Conservation (phyloP, 2,113 vertebrate species). For the Aythya baeri region DNA sequence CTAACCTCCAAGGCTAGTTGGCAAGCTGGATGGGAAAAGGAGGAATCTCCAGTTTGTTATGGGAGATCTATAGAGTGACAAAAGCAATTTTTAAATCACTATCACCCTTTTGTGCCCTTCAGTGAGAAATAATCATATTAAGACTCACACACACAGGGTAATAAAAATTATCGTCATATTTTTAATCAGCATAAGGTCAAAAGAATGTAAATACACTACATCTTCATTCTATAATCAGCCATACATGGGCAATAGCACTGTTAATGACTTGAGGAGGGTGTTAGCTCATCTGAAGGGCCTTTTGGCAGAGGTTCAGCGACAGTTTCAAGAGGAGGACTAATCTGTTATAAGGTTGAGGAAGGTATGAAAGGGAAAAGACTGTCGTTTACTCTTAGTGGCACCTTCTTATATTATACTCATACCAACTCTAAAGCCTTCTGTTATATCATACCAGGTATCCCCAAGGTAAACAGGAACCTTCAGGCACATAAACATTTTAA, state of each 20-base stretch:
- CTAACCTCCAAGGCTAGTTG: not conserved
- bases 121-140: not conserved
- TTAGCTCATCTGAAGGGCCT: not conserved
- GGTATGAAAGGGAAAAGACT: not conserved
- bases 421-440: not conserved
- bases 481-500: not conserved
- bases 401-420: not conserved
- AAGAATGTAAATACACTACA: not conserved
- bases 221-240: not conserved
- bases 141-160: not conserved
- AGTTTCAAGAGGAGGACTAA: no score
- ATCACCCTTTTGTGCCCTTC: not conserved
- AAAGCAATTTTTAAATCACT: not conserved
- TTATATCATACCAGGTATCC: not conserved
- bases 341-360: no score
- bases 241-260: no score
- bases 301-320: not conserved
- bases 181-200: not conserved
- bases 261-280: not conserved
- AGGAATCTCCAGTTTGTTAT: not conserved
- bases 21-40: not conserved
- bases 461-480: not conserved
- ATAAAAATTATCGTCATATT: not conserved
- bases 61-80: not conserved
- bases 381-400: not conserved